Conservation (phyloP, 2,797 vertebrate genomes). For the Gymnodraco acuticeps region DNA sequence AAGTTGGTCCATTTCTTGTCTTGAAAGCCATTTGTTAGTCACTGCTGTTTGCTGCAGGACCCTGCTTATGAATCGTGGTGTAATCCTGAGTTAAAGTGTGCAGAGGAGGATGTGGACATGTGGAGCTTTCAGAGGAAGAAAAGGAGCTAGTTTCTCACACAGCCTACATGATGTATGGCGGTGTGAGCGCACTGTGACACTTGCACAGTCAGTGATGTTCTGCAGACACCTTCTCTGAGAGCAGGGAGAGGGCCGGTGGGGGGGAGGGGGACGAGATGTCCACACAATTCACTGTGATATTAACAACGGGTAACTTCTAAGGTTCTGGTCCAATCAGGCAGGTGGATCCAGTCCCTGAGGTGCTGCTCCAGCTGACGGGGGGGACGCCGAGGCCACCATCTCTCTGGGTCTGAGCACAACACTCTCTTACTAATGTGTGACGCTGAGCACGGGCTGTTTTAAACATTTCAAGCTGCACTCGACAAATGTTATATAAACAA, state of each 20-base stretch:
- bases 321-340: slow-evolving; percentile 20
- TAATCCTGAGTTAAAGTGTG: neutral
- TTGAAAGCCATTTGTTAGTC: neutral
- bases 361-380: slow-evolving; percentile 17
- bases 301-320: slow-evolving; percentile 58
- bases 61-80: neutral
- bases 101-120: slow-evolving; percentile 18
- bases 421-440: too few relatives aligned
- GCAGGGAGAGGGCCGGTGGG: neutral
- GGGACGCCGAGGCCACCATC: slow-evolving; percentile 2
- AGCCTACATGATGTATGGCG: slow-evolving; percentile 58
- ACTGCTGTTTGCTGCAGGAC: neutral
- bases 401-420: slow-evolving; percentile 8
- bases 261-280: slow-evolving; percentile 14
- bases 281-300: slow-evolving; percentile 48
- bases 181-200: slow-evolving; percentile 52
- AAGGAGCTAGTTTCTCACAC: slow-evolving; percentile 48
- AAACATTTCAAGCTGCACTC: neutral
- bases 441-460: neutral
- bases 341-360: slow-evolving; percentile 52
- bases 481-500: neutral
- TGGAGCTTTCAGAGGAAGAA: slow-evolving; percentile 26
- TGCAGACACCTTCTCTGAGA: slow-evolving; percentile 62
- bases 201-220: slow-evolving; percentile 66
- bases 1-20: neutral